Evolutionary conservation across 2,113 vertebrate genomes (phyloP).

Genomic region (Xyrauchen texanus): DNA sequence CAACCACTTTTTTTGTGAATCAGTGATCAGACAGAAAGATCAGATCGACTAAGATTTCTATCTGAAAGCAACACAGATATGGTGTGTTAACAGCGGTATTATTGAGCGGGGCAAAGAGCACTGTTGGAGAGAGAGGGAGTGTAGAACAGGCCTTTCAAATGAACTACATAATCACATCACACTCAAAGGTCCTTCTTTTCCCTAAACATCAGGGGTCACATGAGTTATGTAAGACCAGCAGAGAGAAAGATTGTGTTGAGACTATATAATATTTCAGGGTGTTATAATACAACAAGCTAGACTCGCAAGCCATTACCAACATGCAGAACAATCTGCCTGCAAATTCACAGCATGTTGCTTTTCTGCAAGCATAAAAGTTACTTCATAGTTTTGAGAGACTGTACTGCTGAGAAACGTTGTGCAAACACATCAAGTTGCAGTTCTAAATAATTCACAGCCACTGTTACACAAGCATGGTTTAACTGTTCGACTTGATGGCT

Average conservation of each 20-base stretch:
- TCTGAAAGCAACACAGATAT: background rate
- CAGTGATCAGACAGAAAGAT: background rate
- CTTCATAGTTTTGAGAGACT: background rate
- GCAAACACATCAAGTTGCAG: conserved; percentile 19
- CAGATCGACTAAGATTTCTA: background rate
- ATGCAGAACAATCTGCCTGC: background rate
- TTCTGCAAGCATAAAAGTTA: conserved; percentile 1
- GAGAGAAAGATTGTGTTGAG: no score
- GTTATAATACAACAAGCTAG: background rate
- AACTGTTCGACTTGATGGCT: conserved; percentile 1
- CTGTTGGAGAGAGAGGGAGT: background rate
- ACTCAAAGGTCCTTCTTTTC: background rate
- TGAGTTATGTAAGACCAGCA: background rate
- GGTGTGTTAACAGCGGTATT: background rate
- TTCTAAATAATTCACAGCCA: conserved; percentile 44
- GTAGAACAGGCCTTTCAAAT: background rate
- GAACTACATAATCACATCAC: background rate
- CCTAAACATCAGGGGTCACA: background rate
- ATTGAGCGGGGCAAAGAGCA: background rate
- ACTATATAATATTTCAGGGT: no score
- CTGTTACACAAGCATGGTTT: conserved; percentile 23
- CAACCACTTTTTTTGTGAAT: conserved; percentile 14
- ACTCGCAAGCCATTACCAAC: background rate
- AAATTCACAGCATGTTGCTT: background rate
- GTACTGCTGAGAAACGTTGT: background rate